These are phyloP conservation scores for Engystomops pustulosus DNA, from an alignment of 2,113 vertebrate genomes.

Conservation along the genomic window DNA sequence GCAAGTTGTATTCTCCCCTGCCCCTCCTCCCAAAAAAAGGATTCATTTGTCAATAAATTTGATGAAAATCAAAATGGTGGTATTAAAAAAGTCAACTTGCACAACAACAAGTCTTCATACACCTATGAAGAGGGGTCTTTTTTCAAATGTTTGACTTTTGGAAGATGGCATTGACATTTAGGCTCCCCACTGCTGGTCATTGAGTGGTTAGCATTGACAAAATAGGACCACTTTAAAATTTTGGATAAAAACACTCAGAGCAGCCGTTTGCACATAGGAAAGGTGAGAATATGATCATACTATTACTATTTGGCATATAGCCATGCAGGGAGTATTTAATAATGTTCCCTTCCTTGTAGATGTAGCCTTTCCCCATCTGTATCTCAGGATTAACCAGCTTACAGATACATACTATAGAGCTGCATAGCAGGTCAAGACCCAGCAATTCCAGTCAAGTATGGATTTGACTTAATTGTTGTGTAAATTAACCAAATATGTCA, in stretches of 20 bases:
- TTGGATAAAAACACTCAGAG: not conserved
- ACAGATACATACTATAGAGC: slow-evolving; percentile 15
- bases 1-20: too few relatives aligned
- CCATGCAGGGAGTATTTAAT: slow-evolving; percentile 23
- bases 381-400: slow-evolving; percentile 46
- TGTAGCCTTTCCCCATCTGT: slow-evolving; percentile 40
- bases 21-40: too few relatives aligned
- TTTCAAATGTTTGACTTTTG: too few relatives aligned
- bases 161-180: too few relatives aligned
- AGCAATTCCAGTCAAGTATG: slow-evolving; percentile 50
- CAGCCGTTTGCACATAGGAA: not conserved
- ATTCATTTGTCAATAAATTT: too few relatives aligned
- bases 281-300: not conserved
- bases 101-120: too few relatives aligned
- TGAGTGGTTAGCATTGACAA: too few relatives aligned
- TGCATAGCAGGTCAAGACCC: slow-evolving; percentile 33
- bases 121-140: too few relatives aligned
- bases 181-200: too few relatives aligned
- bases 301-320: slow-evolving; percentile 27
- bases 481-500: slow-evolving; percentile 28
- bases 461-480: slow-evolving; percentile 50
- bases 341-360: slow-evolving; percentile 18
- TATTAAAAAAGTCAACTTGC: too few relatives aligned
- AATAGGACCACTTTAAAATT: too few relatives aligned
- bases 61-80: too few relatives aligned